phyloP scores from a whole-genome alignment of 2,888 invertebrate species.

The Chromoteleia sp. region DNA sequence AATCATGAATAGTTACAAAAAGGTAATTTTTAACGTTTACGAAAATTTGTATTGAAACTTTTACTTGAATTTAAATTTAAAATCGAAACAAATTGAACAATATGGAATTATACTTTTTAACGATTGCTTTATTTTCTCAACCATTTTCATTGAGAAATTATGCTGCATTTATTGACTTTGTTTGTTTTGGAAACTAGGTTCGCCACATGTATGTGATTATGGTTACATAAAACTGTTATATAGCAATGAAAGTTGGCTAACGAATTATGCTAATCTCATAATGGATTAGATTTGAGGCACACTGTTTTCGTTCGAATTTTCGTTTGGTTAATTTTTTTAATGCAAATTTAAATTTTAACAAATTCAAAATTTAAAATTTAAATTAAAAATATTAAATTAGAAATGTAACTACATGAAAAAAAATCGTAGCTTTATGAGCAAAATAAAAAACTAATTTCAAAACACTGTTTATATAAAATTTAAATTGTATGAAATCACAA shows the following conservation, averaged over 20 bases:
- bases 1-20: conserved; percentile 6
- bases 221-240: conserved; percentile 52
- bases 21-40: no score
- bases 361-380: no score
- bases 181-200: conserved; percentile 43
- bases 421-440: no score
- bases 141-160: conserved; percentile 25
- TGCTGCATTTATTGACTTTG: conserved; percentile 27
- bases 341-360: no score
- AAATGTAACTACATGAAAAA: no score
- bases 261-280: conserved; percentile 37
- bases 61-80: not conserved
- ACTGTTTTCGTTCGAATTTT: not conserved
- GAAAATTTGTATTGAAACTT: no score
- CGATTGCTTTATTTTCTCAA: not conserved
- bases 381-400: no score
- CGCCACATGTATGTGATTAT: conserved; percentile 20
- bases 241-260: conserved; percentile 48
- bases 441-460: no score
- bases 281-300: conserved; percentile 20
- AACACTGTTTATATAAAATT: no score
- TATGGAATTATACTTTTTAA: not conserved
- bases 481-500: no score
- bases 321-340: not conserved
- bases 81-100: no score